phyloP scores from a whole-genome alignment of 1,140 invertebrate genomes.

The Cherax quadricarinatus region DNA sequence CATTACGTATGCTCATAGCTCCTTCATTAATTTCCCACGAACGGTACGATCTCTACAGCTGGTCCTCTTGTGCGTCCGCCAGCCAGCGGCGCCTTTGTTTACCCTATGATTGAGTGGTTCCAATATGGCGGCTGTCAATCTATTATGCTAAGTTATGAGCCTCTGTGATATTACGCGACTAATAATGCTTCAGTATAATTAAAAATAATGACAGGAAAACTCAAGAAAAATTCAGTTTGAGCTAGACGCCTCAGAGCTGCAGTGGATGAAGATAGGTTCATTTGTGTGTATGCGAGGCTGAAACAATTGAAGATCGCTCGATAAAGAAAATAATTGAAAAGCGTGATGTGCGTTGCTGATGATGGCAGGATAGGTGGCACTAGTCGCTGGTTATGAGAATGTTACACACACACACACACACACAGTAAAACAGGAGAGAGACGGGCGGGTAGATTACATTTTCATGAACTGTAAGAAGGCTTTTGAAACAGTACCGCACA shows the following conservation, averaged over 20 bases:
- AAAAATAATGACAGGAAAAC: background rate
- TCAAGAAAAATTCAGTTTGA: background rate
- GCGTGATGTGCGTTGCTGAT: background rate
- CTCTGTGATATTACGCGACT: background rate
- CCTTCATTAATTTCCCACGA: background rate
- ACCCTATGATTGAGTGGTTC: background rate
- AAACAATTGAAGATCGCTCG: background rate
- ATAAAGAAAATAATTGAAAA: slow-evolving; percentile 5
- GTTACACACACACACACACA: no score
- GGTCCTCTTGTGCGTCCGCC: background rate
- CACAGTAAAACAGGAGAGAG: no score
- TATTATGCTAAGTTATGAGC: background rate
- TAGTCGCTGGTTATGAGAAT: background rate
- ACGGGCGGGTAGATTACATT: no score
- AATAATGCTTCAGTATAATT: background rate
- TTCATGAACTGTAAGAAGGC: no score
- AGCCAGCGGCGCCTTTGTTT: background rate
- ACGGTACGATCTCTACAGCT: background rate
- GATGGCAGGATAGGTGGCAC: background rate
- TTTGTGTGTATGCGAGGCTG: background rate
- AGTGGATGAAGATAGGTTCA: background rate
- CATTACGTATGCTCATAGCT: background rate
- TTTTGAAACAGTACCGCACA: no score
- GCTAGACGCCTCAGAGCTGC: background rate
- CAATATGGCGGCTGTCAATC: background rate